Conservation (phyloP, 2,797 vertebrate genomes). For the Enteromius fasciolatus region DNA sequence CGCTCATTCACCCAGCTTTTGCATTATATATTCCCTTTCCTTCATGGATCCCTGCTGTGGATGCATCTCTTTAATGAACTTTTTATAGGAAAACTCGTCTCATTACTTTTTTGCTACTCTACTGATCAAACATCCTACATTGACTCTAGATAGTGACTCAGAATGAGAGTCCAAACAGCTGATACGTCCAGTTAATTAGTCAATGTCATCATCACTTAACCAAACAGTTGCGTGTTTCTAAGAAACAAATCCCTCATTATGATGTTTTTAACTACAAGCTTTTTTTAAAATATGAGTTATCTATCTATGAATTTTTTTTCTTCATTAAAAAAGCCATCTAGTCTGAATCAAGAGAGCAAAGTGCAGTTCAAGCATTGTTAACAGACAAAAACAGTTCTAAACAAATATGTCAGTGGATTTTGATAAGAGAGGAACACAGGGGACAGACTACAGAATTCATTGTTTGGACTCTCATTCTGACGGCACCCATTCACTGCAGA, state of each 20-base stretch:
- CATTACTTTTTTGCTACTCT: constrained; percentile 9
- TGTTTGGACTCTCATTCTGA: neutral
- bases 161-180: neutral
- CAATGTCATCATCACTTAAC: neutral
- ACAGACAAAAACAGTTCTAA: neutral
- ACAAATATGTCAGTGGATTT: neutral
- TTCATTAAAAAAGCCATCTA: neutral
- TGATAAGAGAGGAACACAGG: neutral
- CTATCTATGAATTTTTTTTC: neutral
- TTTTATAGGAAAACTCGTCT: constrained; percentile 7
- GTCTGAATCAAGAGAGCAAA: neutral
- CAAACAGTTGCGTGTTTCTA: neutral
- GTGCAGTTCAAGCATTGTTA: neutral
- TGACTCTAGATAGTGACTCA: neutral
- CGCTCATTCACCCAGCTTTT: neutral
- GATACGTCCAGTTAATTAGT: neutral
- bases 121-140: neutral
- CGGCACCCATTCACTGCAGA: neutral
- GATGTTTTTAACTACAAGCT: neutral
- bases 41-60: constrained; percentile 29
- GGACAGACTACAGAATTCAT: neutral
- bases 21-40: constrained; percentile 4
- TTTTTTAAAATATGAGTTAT: neutral
- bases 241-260: neutral
- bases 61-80: constrained; percentile 39